These are phyloP conservation scores for Motacilla alba DNA, from an alignment of 2,113 vertebrate species.

Conservation along the genomic window DNA sequence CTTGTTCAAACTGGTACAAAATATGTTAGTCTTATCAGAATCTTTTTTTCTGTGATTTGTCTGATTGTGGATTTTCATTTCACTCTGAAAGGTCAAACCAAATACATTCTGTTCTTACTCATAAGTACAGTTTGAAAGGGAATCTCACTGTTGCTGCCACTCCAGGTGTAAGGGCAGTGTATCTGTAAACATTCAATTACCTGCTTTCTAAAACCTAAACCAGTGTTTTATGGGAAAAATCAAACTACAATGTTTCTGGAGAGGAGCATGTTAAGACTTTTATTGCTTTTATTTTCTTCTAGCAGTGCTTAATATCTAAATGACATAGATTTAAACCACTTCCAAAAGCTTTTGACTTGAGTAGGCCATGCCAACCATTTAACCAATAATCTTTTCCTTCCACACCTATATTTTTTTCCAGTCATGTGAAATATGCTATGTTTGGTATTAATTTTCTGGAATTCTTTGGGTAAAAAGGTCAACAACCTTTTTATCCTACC, in stretches of 20 bases:
- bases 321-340: neutral
- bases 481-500: neutral
- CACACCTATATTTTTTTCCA: neutral
- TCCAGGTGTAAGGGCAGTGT: neutral
- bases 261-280: neutral
- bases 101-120: neutral
- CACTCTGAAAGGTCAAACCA: neutral
- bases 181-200: neutral
- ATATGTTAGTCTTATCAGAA: neutral
- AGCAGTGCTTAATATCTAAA: constrained; percentile 31
- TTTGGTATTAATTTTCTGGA: neutral
- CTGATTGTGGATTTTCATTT: neutral
- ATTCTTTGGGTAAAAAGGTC: neutral
- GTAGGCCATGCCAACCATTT: neutral
- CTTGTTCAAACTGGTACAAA: neutral
- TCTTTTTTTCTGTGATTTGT: neutral
- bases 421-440: neutral
- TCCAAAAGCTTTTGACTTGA: neutral
- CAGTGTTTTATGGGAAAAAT: neutral
- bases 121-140: neutral
- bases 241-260: neutral
- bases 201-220: neutral
- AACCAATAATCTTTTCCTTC: neutral
- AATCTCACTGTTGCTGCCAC: neutral
- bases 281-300: constrained; percentile 18